A percentile compares a stretch with the other conserved stretches of the same genome.
phyloP scores from a whole-genome alignment of 2,113 vertebrate genomes.

The Brachyhypopomus occidentalis region DNA sequence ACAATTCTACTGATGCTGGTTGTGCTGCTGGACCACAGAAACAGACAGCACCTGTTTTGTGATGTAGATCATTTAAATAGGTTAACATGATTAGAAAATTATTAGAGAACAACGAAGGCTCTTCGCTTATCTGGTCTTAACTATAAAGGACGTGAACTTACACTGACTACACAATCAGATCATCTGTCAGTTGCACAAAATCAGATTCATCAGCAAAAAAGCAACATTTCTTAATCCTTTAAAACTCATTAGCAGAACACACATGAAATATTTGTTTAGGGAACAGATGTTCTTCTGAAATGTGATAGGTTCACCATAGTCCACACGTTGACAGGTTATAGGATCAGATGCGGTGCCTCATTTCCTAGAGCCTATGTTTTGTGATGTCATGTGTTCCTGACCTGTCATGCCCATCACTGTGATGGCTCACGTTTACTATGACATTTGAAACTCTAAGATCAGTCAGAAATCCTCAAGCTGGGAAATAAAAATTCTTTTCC shows the following conservation, averaged over 20 bases:
- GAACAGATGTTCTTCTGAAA: neutral
- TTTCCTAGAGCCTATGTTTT: conserved; percentile 1
- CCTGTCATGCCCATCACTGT: neutral
- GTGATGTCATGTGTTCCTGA: conserved; percentile 7
- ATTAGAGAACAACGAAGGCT: neutral
- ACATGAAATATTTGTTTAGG: neutral
- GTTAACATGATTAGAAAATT: neutral
- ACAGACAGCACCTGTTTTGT: neutral
- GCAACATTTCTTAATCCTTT: neutral
- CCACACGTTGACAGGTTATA: neutral
- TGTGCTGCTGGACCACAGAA: neutral
- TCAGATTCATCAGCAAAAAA: too few species aligned
- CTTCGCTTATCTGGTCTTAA: too few species aligned
- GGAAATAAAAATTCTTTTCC: conserved; percentile 64
- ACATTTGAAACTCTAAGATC: conserved; percentile 43
- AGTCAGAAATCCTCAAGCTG: conserved; percentile 43
- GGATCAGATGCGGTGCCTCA: neutral
- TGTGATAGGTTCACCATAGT: neutral
- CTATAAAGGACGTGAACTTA: too few species aligned
- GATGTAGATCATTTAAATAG: neutral
- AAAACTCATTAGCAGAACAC: neutral
- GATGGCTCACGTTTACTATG: conserved; percentile 44
- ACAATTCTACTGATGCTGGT: neutral
- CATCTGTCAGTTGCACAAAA: too few species aligned
- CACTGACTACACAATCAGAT: too few species aligned